phyloP scores from a whole-genome alignment of 2,888 invertebrate genomes.

The Phaedon cochleariae region DNA sequence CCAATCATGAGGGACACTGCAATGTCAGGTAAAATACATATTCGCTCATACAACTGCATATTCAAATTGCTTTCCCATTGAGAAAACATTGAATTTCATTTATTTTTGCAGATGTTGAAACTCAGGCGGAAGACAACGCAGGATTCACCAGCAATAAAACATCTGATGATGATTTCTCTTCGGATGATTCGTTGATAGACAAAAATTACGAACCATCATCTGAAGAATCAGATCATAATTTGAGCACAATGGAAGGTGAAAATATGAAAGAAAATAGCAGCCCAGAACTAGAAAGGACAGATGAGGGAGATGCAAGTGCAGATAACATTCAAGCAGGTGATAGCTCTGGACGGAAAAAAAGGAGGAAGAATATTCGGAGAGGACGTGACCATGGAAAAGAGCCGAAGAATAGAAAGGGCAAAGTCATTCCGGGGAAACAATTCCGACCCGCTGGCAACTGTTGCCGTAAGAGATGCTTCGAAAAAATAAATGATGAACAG shows the following conservation, averaged over 20 bases:
- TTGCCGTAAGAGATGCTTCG: constrained; percentile 12
- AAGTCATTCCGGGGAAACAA: constrained; percentile 10
- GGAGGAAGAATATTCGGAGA: constrained; percentile 9
- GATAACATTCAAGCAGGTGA: not conserved
- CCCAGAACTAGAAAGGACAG: constrained; percentile 6
- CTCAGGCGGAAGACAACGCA: not conserved
- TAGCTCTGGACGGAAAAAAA: constrained; percentile 15
- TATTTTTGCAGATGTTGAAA: not conserved
- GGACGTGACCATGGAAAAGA: constrained; percentile 16
- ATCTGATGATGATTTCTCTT: constrained; percentile 1
- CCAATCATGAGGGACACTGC: not conserved
- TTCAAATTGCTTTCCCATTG: not conserved
- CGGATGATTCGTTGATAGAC: constrained; percentile 20
- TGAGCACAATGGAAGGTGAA: constrained; percentile 8
- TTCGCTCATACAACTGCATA: not conserved
- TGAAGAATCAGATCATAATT: constrained; percentile 1
- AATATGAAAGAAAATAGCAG: constrained; percentile 59
- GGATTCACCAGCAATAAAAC: not conserved
- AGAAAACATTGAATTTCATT: not conserved
- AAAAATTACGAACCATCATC: constrained; percentile 15
- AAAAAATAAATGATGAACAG: constrained; percentile 9
- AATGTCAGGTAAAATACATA: not conserved
- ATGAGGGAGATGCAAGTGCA: not conserved
- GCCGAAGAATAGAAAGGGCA: constrained; percentile 17
- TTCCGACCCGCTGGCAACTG: not conserved